Evolutionary conservation across 1,140 invertebrate genomes (phyloP), one percentile per base, ranked within the genome.

Genomic region (Sarcophaga bullata): DNA sequence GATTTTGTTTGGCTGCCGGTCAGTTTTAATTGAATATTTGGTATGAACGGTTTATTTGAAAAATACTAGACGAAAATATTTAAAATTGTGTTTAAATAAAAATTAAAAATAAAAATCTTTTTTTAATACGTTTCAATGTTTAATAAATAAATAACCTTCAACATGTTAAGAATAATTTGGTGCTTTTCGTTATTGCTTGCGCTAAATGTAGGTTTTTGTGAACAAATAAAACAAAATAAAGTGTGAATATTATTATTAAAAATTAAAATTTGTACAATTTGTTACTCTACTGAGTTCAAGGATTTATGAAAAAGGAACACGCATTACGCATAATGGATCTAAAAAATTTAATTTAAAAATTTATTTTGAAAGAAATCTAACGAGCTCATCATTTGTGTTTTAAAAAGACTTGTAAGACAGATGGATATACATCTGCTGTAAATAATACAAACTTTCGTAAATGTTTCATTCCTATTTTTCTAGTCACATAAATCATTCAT

Each of bases 151-250:
- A 50, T 78, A 48, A 78, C 75, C 75, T 78, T 15, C 17, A 78
- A 75, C 73, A 78, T 78, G 75, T 78, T 78, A 78, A 78, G 75
- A 78, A 78, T 78, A 52, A 52, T 78, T 52, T 78, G 48, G 75
- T 78, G 49, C 13, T 78, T 49, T 8, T 78, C 48, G 17, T 49
- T 78, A 9, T 46, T 75, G 73, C 8, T 50, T 50, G 75, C 52
- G 75, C 11, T 78, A 52, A 78, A 50, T 17, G 75, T 78, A 78
- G 50, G 75, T 78, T 48, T 54, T 10, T n/a, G 6, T 75, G 17
- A 25, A 25, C 25, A 19, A 73, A 8, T 25, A 73, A 25, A 73
- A 37, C 25, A 25, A 25, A 73, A 25, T 8, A 73, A 37, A n/a
- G n/a, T 73, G 17, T 25, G 52, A 15, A 3, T 11, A 54, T 54